phyloP scores from a whole-genome alignment of 2,888 invertebrate species.

The Hypsopygia costalis region DNA sequence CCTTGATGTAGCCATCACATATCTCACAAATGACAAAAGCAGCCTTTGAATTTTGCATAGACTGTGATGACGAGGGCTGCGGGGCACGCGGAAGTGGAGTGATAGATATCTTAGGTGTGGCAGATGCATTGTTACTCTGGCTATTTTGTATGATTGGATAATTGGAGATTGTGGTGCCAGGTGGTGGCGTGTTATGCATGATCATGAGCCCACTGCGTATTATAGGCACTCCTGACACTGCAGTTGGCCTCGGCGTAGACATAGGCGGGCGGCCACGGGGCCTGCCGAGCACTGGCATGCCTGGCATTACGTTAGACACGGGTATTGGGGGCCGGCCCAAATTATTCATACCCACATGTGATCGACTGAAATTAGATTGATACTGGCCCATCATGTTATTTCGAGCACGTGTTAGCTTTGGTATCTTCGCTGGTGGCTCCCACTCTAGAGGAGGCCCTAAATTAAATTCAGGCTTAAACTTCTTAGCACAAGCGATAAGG shows the following conservation, averaged over 20 bases:
- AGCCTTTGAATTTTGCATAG: slow-evolving; percentile 81
- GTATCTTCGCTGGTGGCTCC: slow-evolving; percentile 97
- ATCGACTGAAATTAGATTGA: slow-evolving; percentile 70
- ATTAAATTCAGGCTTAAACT: slow-evolving; percentile 94
- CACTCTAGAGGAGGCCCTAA: slow-evolving; percentile 93
- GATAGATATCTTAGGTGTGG: slow-evolving; percentile 95
- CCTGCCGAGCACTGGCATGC: slow-evolving; percentile 55
- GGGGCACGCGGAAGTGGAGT: slow-evolving; percentile 90
- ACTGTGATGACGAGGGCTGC: slow-evolving; percentile 64
- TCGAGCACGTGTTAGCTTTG: slow-evolving; percentile 79
- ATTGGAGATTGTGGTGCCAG: slow-evolving; percentile 63
- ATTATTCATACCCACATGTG: slow-evolving; percentile 69
- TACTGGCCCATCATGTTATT: slow-evolving; percentile 66
- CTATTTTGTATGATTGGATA: slow-evolving; percentile 62
- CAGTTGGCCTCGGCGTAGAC: slow-evolving; percentile 44
- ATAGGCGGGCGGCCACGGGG: slow-evolving; percentile 73
- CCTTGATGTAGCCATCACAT: slow-evolving; percentile 98
- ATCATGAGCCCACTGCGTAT: slow-evolving; percentile 84
- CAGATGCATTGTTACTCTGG: slow-evolving; percentile 60
- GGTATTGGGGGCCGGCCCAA: slow-evolving; percentile 57
- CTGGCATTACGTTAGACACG: slow-evolving; percentile 45
- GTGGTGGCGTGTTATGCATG: slow-evolving; percentile 81
- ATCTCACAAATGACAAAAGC: slow-evolving; percentile 98
- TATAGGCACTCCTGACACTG: slow-evolving; percentile 70
- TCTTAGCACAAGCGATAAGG: slow-evolving; percentile 93